A percentile compares a stretch with the other conserved stretches of the same genome.
Conservation (phyloP, 2,797 vertebrate genomes). For the Sternotherus odoratus region DNA sequence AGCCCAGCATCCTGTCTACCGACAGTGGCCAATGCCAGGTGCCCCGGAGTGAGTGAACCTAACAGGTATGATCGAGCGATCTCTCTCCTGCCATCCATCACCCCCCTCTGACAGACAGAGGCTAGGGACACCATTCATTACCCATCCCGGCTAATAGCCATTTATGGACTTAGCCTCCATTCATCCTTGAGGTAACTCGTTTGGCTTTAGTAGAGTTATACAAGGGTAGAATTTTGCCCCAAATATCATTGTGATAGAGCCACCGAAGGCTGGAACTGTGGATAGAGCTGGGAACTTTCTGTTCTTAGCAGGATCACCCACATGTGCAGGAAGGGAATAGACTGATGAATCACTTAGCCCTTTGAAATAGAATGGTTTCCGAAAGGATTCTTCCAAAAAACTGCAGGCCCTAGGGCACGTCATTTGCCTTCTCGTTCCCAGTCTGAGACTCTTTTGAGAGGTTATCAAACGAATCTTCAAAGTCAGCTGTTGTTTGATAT, state of each 20-base stretch:
- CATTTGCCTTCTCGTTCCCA: not conserved
- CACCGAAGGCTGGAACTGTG: not conserved
- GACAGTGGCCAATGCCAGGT: too few relatives aligned
- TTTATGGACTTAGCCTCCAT: too few relatives aligned
- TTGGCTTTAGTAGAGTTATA: not conserved
- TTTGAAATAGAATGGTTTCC: not conserved
- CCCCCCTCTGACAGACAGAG: too few relatives aligned
- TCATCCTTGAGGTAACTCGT: not conserved
- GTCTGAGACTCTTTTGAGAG: not conserved
- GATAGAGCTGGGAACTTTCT: not conserved
- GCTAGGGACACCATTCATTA: too few relatives aligned
- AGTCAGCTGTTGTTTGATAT: not conserved
- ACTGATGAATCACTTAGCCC: not conserved
- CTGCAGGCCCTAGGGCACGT: not conserved
- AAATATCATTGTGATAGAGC: not conserved
- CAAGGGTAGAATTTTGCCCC: not conserved
- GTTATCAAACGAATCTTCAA: not conserved
- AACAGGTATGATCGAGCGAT: too few relatives aligned
- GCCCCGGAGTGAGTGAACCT: too few relatives aligned
- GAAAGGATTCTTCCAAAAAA: not conserved
- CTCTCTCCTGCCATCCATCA: too few relatives aligned
- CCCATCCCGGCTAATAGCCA: too few relatives aligned
- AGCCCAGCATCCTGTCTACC: too few relatives aligned
- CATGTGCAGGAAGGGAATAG: too few relatives aligned
- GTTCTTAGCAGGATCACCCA: not conserved